Base-by-base conservation (phyloP, 2,888 invertebrate species). In the Orthosia incerta region DNA sequence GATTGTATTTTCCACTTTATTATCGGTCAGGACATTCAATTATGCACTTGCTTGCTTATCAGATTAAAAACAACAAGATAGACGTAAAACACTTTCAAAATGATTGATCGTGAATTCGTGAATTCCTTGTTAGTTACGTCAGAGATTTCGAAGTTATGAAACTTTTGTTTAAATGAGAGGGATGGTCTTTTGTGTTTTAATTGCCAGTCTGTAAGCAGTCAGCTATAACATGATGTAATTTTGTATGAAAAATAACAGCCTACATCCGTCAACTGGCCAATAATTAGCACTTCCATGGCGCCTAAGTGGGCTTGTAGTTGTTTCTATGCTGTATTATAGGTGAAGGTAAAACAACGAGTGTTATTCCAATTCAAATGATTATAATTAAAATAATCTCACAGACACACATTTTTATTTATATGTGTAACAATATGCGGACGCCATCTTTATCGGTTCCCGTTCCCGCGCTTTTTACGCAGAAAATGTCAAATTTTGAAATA, bases 71-170 rank as follows among this genome's bases (percentile, higher is more conserved):
- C 12, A 48, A 71, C 62, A 76, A 39, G 61, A 23, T 57, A 60
- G 26, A 26, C 31, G 4, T 26, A 26, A 3, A 39, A 9, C 20
- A 26, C 18, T 20, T 13, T 39, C n/a, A 46, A 50, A 71, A 71
- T 59, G 76, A 77, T 76, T 1, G 77, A 76, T 77, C 13, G 46
- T 7, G 4, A 53, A 68, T 75, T 77, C 13, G 46, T 7, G 4
- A 53, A 68, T 75, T 39, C 13, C 39, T 53, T 2, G n/a, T 48
- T 15, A 15, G 31, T n/a, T 55, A 55, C 18, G 18, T 39, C 23
- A 26, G 2, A 48, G 9, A 39, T 39, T 48, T 15, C 23, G 2
- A 31, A 23, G 45, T 48, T 67, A 31, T 4, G 3, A 53, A 39
- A 48, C 15, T 39, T 51, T n/a, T 74, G 23, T 75, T 75, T 39